Evolutionary conservation across 2,888 invertebrate species (phyloP).

Genomic region (Danaus chrysippus): DNA sequence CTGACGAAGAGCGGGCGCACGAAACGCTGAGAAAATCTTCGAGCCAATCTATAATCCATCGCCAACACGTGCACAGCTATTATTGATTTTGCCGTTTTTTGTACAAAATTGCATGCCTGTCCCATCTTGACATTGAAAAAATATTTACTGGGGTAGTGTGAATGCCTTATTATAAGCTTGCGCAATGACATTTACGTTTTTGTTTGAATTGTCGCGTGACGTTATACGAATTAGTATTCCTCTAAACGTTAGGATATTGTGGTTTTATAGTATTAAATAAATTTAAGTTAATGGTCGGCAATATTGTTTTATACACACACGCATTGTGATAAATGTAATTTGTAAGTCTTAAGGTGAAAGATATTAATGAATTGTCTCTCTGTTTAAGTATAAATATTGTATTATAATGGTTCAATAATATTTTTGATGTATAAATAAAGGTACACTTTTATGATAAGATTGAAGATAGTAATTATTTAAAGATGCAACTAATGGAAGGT

Average conservation of each 20-base stretch:
- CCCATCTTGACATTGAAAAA: constrained; percentile 69
- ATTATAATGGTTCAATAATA: no score
- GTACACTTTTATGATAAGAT: no score
- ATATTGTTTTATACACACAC: background rate
- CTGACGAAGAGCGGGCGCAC: constrained; percentile 58
- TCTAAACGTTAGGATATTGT: constrained; percentile 7
- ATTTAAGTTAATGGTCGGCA: background rate
- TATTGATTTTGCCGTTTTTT: constrained; percentile 79
- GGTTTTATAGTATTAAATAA: background rate
- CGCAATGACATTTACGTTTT: constrained; percentile 73
- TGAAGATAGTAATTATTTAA: no score
- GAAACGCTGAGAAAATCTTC: constrained; percentile 72
- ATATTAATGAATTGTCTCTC: no score
- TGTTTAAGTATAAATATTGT: no score
- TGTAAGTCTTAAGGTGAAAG: no score
- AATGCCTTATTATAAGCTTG: constrained; percentile 75
- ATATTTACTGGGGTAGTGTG: constrained; percentile 62
- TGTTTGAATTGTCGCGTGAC: constrained; percentile 63
- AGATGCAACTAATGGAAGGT: no score
- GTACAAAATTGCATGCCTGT: constrained; percentile 72
- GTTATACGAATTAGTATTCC: constrained; percentile 31
- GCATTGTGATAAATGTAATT: no score
- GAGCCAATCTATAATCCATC: constrained; percentile 76
- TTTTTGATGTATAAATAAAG: no score
- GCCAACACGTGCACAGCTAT: constrained; percentile 77